Conservation (phyloP, 2,113 vertebrate genomes). For the Alethe diademata region DNA sequence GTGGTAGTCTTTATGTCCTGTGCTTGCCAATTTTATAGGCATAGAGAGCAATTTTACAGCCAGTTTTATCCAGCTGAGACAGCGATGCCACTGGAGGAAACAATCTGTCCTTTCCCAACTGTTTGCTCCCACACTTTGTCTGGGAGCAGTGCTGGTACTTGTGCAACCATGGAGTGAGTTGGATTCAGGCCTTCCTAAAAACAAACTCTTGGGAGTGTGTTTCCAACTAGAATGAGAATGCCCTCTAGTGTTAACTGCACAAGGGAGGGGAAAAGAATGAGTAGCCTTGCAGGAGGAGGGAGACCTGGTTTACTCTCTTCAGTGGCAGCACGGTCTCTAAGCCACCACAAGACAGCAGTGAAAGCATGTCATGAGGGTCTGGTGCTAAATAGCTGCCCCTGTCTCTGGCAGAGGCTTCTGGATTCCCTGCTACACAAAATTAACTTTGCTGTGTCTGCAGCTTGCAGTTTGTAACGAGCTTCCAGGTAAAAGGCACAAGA, state of each 20-base stretch:
- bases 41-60: neutral
- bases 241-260: neutral
- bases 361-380: neutral
- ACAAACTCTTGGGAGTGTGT: neutral
- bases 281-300: neutral
- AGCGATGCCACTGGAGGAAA: neutral
- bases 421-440: neutral
- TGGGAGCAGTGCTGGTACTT: neutral
- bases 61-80: neutral
- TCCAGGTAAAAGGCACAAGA: neutral
- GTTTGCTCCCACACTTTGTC: neutral
- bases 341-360: neutral
- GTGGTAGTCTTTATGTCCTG: neutral
- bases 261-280: neutral
- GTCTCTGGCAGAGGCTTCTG: neutral
- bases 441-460: neutral
- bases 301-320: neutral
- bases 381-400: neutral
- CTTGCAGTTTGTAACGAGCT: neutral
- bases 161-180: fast-evolving
- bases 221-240: neutral
- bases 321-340: neutral
- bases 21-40: neutral
- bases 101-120: neutral
- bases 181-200: neutral